Evolutionary conservation across 1,140 invertebrate genomes (phyloP), one percentile per base, ranked within the genome.

Genomic region (Laupala kohalensis): DNA sequence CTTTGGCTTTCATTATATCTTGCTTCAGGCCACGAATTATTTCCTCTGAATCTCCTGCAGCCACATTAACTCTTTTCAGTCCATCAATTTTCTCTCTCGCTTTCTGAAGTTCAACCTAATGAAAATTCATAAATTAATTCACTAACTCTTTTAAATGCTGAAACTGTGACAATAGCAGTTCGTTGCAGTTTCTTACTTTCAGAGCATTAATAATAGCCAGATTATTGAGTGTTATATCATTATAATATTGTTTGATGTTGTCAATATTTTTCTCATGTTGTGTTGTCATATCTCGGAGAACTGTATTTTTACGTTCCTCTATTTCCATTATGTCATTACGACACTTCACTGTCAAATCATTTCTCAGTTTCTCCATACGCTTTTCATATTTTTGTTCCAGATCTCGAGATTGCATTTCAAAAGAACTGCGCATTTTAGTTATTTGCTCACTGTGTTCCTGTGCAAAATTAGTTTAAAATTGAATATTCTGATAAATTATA

Each of bases 231-330:
- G 92, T 94, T 63, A 97, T 95, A 75, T 96, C 93, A 77, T 95
- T 96, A 76, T 96, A 97, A 82, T 96, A 97, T 79, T 91, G 92
- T 80, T 95, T 96, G 78, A 96, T 89, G 78, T 96, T 91, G 64
- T 86, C 85, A 78, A 95, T 94, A 0, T 91, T 89, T 76, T 89
- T 88, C 73, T 95, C 92, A 78, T 97, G 93, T 75, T 91, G 88
- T 73, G 88, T 87, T 73, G 92, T 91, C 68, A 97, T 78, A 24
- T 89, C 88, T 19, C 88, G 86, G 19, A 96, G 87, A 78, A 96
- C 92, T 69, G 87, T 87, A 79, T 95, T 95, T 80, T 96, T 96
- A 66, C 92, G 84, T 77, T 96, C 92, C 78, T 96, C 93, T 9
- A 95, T 87, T 83, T 96, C 92, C 64, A 89, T 86, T 77, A 95